Percentiles rank a stretch among this genome's conserved stretches.
phyloP scores from a whole-genome alignment of 2,888 invertebrate species.

The Rhaphigaster nebulosa region DNA sequence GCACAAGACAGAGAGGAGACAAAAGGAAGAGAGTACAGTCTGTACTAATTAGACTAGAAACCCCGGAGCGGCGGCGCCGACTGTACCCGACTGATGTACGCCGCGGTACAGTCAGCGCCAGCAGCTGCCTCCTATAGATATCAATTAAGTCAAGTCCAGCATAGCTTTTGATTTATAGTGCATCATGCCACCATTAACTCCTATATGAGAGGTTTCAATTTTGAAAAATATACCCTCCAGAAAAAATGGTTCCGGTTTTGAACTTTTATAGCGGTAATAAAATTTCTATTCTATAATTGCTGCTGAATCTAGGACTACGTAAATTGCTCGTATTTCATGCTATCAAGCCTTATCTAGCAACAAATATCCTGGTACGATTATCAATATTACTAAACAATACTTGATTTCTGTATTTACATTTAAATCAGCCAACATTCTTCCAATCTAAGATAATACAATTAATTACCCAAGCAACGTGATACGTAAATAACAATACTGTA shows the following conservation, averaged over 20 bases:
- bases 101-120: constrained; percentile 50
- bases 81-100: constrained; percentile 44
- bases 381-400: background rate
- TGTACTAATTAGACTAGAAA: constrained; percentile 37
- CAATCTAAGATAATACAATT: too few relatives aligned
- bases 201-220: constrained; percentile 27
- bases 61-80: background rate
- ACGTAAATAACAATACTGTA: too few relatives aligned
- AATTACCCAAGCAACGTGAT: too few relatives aligned
- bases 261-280: constrained; percentile 5
- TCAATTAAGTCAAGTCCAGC: constrained; percentile 48
- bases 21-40: constrained; percentile 47
- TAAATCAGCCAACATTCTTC: too few relatives aligned
- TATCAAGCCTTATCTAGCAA: background rate
- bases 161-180: constrained; percentile 30
- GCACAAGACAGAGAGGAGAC: constrained; percentile 15
- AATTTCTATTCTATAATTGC: background rate
- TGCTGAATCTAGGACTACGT: background rate
- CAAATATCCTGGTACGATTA: background rate
- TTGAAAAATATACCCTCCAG: background rate
- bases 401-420: background rate
- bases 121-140: constrained; percentile 47
- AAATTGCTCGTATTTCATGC: background rate
- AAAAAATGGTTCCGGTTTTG: background rate
- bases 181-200: background rate